phyloP scores from a whole-genome alignment of 2,888 invertebrate species.

The Herminia tarsipennalis region DNA sequence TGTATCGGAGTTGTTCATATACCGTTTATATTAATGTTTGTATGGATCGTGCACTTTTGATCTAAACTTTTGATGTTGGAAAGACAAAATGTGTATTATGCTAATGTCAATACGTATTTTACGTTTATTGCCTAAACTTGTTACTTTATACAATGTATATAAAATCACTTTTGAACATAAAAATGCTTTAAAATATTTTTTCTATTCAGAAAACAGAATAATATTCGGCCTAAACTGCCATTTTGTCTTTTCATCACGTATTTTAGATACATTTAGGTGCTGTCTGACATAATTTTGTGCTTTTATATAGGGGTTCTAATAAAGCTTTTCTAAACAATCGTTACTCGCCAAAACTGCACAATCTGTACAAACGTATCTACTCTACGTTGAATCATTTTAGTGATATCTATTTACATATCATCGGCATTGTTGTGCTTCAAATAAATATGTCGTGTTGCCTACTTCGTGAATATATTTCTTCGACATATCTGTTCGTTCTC shows the following conservation, averaged over 20 bases:
- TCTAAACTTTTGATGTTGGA: not conserved
- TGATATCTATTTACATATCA: conserved; percentile 79
- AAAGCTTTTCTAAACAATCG: conserved; percentile 10
- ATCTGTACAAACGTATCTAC: conserved; percentile 29
- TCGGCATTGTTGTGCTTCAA: conserved; percentile 80
- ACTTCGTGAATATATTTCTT: conserved; percentile 54
- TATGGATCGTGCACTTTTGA: conserved; percentile 20
- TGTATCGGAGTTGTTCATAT: conserved; percentile 23
- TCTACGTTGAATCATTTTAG: conserved; percentile 53
- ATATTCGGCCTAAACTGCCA: conserved; percentile 19
- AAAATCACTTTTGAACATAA: not conserved
- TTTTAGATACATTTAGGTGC: too few relatives aligned
- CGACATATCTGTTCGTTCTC: conserved; percentile 48
- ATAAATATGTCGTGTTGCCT: conserved; percentile 67
- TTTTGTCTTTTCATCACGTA: too few relatives aligned
- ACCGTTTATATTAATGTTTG: conserved; percentile 25
- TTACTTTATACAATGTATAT: not conserved
- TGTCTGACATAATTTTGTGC: conserved; percentile 13
- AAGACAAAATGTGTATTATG: conserved; percentile 5
- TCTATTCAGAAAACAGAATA: not conserved
- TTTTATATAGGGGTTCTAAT: conserved; percentile 16
- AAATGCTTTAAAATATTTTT: not conserved
- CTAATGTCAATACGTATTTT: not conserved
- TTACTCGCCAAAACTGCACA: conserved; percentile 9
- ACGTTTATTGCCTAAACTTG: not conserved